A percentile compares a stretch with the other conserved stretches of the same genome.
Conservation (phyloP, 2,113 vertebrate genomes). For the Delphinus delphis region DNA sequence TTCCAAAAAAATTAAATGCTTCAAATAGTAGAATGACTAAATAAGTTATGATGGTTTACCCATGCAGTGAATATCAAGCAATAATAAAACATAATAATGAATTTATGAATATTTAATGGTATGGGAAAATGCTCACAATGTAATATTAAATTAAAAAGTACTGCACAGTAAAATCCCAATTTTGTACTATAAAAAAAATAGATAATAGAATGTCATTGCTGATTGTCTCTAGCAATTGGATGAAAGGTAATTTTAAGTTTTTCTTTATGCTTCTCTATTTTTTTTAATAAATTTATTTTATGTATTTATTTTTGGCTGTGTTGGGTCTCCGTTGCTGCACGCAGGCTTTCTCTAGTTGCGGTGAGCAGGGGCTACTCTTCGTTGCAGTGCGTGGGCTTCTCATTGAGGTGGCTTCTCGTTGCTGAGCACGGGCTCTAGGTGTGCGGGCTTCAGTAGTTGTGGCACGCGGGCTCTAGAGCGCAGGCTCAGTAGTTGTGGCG, state of each 20-base stretch:
- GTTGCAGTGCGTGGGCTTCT: too few relatives aligned
- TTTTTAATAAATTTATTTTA: neutral
- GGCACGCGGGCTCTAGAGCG: too few relatives aligned
- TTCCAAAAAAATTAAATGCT: neutral
- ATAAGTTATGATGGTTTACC: neutral
- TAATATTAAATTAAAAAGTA: neutral
- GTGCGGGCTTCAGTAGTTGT: too few relatives aligned
- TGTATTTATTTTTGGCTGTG: too few relatives aligned
- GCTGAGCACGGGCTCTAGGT: too few relatives aligned
- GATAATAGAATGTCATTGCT: neutral
- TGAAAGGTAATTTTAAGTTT: neutral
- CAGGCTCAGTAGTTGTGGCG: too few relatives aligned
- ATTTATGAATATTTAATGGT: neutral
- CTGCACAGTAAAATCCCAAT: neutral
- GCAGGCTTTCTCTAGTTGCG: too few relatives aligned
- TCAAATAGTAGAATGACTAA: neutral
- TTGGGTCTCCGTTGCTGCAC: too few relatives aligned
- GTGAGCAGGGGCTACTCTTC: too few relatives aligned
- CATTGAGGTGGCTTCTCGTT: too few relatives aligned
- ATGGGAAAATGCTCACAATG: neutral
- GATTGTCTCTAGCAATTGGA: neutral
- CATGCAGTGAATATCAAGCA: neutral
- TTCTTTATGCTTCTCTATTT: constrained; percentile 10
- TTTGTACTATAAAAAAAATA: constrained; percentile 17
- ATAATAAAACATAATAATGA: neutral